phyloP scores from a whole-genome alignment of 2,888 invertebrate species.

The Andrena bucephala region DNA sequence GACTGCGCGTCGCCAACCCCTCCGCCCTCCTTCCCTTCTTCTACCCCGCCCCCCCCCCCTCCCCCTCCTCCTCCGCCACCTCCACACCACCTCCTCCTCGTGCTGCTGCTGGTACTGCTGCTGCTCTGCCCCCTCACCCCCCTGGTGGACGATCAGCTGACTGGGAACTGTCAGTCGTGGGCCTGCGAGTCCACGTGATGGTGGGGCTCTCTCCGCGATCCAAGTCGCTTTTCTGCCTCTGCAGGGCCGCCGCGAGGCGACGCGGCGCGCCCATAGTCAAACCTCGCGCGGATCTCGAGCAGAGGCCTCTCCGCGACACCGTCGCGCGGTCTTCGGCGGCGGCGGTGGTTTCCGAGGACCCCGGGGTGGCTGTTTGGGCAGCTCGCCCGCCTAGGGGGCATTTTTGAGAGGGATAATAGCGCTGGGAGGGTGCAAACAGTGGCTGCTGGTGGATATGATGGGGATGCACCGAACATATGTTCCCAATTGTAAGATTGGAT shows the following conservation, averaged over 20 bases:
- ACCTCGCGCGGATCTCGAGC: not conserved
- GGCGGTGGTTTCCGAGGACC: no score
- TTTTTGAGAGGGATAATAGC: no score
- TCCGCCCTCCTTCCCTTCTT: conserved; percentile 63
- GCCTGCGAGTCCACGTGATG: conserved; percentile 67
- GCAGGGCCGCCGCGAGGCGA: conserved; percentile 25
- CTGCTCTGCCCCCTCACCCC: conserved; percentile 59
- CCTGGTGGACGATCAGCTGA: conserved; percentile 82
- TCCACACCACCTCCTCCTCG: conserved; percentile 56
- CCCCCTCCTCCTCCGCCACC: conserved; percentile 60
- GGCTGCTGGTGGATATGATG: no score
- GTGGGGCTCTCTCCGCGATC: conserved; percentile 63
- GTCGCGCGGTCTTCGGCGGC: no score
- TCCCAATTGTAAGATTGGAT: no score
- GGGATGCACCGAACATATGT: no score
- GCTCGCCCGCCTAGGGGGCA: no score
- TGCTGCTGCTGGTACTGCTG: conserved; percentile 45
- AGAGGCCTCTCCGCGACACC: not conserved
- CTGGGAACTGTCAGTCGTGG: conserved; percentile 81
- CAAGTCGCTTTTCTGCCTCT: conserved; percentile 32
- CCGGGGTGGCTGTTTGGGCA: no score
- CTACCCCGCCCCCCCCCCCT: conserved; percentile 33
- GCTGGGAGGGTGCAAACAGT: no score
- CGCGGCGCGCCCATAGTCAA: conserved; percentile 16
- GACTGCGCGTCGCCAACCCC: conserved; percentile 83